Base-by-base conservation (phyloP, 2,113 vertebrate species). In the Verasper variegatus region DNA sequence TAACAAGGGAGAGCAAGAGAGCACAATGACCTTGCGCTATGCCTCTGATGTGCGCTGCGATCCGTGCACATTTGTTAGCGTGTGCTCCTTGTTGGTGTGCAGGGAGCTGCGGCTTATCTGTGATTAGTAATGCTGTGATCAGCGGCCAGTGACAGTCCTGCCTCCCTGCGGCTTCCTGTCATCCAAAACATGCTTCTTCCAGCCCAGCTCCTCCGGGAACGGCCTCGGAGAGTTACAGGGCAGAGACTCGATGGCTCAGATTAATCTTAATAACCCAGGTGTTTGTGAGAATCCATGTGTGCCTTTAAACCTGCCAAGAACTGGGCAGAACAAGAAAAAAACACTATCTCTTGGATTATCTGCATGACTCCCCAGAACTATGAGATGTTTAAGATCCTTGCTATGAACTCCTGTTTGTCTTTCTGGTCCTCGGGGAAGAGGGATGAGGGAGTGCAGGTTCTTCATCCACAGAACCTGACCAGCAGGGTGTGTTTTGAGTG, bases 101-200 rank as follows among this genome's bases (percentile, higher is more conserved):
- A n/a, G 71, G 71, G 81, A 83, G 80, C 84, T 70, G 87, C 76
- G 76, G 81, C 86, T 91, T 89, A 92, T 92, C 90, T 90, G 81
- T 90, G 89, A 93, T 92, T 88, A 84, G 86, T 83, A 80, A 90
- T 79, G 85, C 91, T 89, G 88, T 89, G 91, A 91, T 91, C 92
- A 91, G 86, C 51, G 70, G 82, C 35, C 71, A 88, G 84, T 89
- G 90, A 91, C 90, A 87, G 82, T 73, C 75, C 86, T 51, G 74
- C 80, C 82, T 76, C 78, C 72, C 78, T 3, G 47, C 24, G 57
- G 84, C 78, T 68, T 72, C 89, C 82, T 71, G 76, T 85, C 88
- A 90, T 88, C 78, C 86, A 78, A 76, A 88, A 91, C 87, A 86
- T 73, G 77, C 75, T 77, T 74, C 87, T 79, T 80, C 63, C 52